Evolutionary conservation across 1,140 invertebrate species (phyloP), one percentile per base, ranked within the genome.

Genomic region (Vanessa atalanta): DNA sequence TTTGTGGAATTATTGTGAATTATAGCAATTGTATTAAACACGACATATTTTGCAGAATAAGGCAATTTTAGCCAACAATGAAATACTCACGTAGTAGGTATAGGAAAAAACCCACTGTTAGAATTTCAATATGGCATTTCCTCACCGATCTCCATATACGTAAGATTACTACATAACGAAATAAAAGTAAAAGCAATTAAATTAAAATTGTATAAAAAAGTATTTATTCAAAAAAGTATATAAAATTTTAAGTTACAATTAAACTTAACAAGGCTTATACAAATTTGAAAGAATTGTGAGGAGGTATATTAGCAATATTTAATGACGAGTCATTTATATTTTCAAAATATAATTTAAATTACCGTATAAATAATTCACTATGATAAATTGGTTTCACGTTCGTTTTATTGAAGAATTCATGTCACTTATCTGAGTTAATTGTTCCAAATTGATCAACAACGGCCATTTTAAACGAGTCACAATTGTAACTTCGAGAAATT

Each of bases 41-140:
- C 31, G 66, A 60, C 66, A 69, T 57, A 43, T 53, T 64, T 20
- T 37, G 61, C 69, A 53, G 69, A 65, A 71, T 53, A 71, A 64
- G 47, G 26, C 61, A 71, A 71, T 63, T 64, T 61, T 16, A 71
- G 47, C 60, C 26, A 47, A 64, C 60, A 71, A n/a, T 47, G 55
- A 16, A 23, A 51, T 53, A 26, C 69, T 71, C 69, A 71, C 69
- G 69, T 71, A 70, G 57, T 53, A 20, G 6, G 31, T 70, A 50
- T 70, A 70, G 68, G 69, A 65, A 64, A 71, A 71, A 71, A 71
- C 69, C 69, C 69, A 64, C 20, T 20, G 60, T 48, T 51, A 63
- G 47, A 70, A 63, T 50, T 63, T 51, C 69, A 71, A 66, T 66
- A 66, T 51, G 47, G 47, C 26, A 51, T 51, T 66, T 50, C 47